Percentiles rank a stretch among this genome's conserved stretches.
Evolutionary conservation across 1,140 invertebrate species (phyloP).

Genomic region (Drosophila tropicalis): DNA sequence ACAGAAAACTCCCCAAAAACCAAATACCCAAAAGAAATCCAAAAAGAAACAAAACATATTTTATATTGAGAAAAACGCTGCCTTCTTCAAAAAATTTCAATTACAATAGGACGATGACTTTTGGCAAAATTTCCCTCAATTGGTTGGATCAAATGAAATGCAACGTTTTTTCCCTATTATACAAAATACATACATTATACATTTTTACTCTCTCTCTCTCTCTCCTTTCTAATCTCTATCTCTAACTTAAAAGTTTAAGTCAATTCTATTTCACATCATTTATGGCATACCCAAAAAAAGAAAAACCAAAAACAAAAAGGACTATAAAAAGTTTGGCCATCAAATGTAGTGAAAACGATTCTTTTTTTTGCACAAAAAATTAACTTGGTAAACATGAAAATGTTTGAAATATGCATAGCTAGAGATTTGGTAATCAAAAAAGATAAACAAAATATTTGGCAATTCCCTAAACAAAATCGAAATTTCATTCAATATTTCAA

Average conservation of each 20-base stretch:
- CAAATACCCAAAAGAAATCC: background rate
- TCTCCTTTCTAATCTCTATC: constrained; percentile 12
- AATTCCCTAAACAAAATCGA: background rate
- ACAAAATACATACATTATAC: constrained; percentile 29
- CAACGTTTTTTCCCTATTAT: constrained; percentile 23
- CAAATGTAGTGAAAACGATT: constrained; percentile 7
- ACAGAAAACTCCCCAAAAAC: constrained; percentile 34
- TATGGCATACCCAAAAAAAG: constrained; percentile 29
- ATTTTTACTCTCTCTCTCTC: background rate
- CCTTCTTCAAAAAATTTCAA: constrained; percentile 29
- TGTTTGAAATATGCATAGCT: constrained; percentile 4
- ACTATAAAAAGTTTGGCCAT: constrained; percentile 44
- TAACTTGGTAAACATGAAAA: constrained; percentile 24
- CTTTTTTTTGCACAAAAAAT: constrained; percentile 11
- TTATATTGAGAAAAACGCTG: constrained; percentile 36
- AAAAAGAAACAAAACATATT: constrained; percentile 43
- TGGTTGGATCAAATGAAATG: constrained; percentile 15
- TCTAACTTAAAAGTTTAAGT: constrained; percentile 37
- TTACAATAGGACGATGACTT: background rate
- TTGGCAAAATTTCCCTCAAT: background rate
- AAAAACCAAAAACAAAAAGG: constrained; percentile 31
- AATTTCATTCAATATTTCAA: constrained; percentile 26
- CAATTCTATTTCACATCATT: constrained; percentile 44
- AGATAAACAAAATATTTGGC: background rate
- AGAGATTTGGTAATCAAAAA: background rate